phyloP scores from a whole-genome alignment of 2,797 vertebrate species.

The Botia almorhae region DNA sequence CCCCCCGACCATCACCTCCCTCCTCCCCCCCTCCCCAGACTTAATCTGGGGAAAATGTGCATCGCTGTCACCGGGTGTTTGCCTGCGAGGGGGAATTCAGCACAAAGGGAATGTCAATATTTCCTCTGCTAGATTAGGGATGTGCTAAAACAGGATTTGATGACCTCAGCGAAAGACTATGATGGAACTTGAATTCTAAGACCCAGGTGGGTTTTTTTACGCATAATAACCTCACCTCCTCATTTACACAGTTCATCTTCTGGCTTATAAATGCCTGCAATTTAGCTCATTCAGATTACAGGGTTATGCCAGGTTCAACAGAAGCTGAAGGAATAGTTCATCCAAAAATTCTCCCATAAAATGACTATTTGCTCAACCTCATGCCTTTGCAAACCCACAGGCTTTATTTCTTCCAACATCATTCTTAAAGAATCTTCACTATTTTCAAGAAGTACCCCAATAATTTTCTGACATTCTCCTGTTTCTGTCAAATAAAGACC shows the following conservation, averaged over 20 bases:
- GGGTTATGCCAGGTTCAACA: background rate
- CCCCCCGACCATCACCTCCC: no score
- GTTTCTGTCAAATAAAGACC: conserved; percentile 14
- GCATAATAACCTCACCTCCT: conserved; percentile 36
- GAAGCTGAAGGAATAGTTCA: conserved; percentile 5
- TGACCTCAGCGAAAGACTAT: conserved; percentile 51
- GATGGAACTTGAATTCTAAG: conserved; percentile 13
- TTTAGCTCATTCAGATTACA: conserved; percentile 19
- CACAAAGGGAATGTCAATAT: conserved; percentile 64
- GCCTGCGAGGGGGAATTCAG: conserved; percentile 59
- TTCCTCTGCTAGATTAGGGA: conserved; percentile 60
- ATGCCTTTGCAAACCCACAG: no score
- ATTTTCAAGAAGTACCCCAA: background rate
- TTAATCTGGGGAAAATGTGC: conserved; percentile 63
- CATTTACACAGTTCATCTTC: conserved; percentile 37
- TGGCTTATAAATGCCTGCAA: background rate
- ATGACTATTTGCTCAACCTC: background rate
- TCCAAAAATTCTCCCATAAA: background rate
- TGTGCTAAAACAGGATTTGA: conserved; percentile 57
- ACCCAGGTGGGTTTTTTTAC: background rate
- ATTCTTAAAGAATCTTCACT: no score
- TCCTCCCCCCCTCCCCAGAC: no score
- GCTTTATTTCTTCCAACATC: no score
- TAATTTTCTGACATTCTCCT: background rate
- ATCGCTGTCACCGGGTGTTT: conserved; percentile 59